Percentiles rank a stretch among this genome's conserved stretches.
phyloP scores from a whole-genome alignment of 2,797 vertebrate species.

The Hemibagrus guttatus region DNA sequence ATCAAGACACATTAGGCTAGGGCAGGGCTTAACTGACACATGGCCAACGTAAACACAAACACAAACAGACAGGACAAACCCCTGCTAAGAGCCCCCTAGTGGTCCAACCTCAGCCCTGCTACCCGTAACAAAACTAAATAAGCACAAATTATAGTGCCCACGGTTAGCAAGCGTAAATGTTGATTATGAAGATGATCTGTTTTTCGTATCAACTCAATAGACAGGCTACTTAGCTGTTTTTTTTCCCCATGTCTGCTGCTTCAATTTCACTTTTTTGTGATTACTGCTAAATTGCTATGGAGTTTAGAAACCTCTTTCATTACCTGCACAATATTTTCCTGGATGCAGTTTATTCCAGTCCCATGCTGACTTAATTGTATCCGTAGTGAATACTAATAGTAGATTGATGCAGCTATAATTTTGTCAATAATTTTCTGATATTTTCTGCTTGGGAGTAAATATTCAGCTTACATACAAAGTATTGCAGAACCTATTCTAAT shows the following conservation, averaged over 20 bases:
- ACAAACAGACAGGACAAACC: too few species aligned
- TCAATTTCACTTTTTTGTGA: background rate
- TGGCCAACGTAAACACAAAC: too few species aligned
- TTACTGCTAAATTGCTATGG: background rate
- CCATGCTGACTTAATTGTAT: background rate
- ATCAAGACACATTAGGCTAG: too few species aligned
- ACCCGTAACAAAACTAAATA: too few species aligned
- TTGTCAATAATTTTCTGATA: background rate
- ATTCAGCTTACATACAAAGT: background rate
- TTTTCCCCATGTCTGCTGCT: background rate
- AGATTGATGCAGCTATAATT: background rate
- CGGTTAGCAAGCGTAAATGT: background rate
- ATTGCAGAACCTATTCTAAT: background rate
- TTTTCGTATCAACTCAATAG: background rate
- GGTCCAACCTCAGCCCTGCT: too few species aligned
- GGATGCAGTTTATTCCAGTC: background rate
- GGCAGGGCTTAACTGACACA: too few species aligned
- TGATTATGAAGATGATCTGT: background rate
- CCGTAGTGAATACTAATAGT: slow-evolving; percentile 1
- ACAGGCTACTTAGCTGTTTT: background rate
- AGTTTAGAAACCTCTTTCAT: background rate
- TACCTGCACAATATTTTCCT: slow-evolving; percentile 1
- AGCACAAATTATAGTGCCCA: background rate
- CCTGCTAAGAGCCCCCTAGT: too few species aligned
- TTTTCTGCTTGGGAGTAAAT: background rate